Base-by-base conservation (phyloP, 2,888 invertebrate genomes). In the Hyalella azteca region DNA sequence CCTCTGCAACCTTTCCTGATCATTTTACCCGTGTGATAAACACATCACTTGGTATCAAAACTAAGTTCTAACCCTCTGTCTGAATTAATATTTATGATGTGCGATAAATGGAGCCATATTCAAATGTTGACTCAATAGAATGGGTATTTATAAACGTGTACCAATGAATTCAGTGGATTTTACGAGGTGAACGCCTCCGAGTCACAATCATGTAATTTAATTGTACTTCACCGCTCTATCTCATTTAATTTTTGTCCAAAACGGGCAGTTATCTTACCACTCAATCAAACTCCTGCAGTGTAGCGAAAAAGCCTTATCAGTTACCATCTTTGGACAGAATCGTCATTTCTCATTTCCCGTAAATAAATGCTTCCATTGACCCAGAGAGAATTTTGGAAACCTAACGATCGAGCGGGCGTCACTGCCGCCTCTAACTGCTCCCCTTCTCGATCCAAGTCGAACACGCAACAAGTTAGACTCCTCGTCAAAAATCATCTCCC, bases 291-390 rank as follows among this genome's bases (percentile, higher is more conserved):
- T 3, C 54, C 29, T 22, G 45, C 26, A 29, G 54, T 54, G 11
- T 11, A 45, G 45, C 36, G 66, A 66, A 29, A 36, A 66, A 66
- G 19, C 36, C 29, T 36, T 66, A 36, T 66, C 66, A 66, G 36
- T 66, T 39, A 36, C 66, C 66, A 66, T 75, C 45, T 75, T 75
- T 32, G 40, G 40, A 75, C 75, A 75, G 75, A 75, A 75, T 41
- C 45, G 75, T 75, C 41, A 41, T 29, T 73, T 41, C 75, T 75
- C 75, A 75, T 75, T 75, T 75, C 75, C 75, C 45, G 7, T n/a
- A 29, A 66, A 66, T 66, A 66, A 66, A 66, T 39, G 66, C 39
- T 19, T 66, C 36, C 66, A 66, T 66, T 66, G 66, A 66, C 66
- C 66, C n/a, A 36, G 36, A 19, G 36, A 36, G 66, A 36, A 66